These are phyloP conservation scores for Sylvietta virens DNA, from an alignment of 2,113 vertebrate species.

Conservation along the genomic window DNA sequence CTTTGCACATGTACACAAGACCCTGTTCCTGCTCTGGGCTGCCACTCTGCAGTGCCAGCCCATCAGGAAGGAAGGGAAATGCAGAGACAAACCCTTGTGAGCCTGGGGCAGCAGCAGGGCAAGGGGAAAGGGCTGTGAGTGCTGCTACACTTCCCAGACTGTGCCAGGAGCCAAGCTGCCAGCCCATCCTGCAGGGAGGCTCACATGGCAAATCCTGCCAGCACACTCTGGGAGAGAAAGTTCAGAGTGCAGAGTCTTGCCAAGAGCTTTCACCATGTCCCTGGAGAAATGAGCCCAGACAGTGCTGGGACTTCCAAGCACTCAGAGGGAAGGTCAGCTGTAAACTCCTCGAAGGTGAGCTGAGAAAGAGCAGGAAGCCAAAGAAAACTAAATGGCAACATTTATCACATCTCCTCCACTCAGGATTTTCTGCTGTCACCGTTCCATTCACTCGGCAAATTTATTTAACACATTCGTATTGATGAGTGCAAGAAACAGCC, in stretches of 20 bases:
- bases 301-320: neutral
- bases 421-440: neutral
- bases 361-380: neutral
- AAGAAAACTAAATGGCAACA: neutral
- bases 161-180: neutral
- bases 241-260: accelerated
- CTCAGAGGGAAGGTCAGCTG: neutral
- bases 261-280: neutral
- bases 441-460: neutral
- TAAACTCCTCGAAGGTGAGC: neutral
- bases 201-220: neutral
- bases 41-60: neutral
- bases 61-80: neutral
- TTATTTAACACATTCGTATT: neutral
- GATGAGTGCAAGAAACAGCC: neutral
- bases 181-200: neutral
- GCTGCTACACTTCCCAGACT: neutral
- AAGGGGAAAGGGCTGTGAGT: neutral
- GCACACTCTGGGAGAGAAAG: accelerated
- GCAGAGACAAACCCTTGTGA: neutral
- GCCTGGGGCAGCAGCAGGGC: neutral
- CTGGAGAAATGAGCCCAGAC: neutral
- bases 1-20: neutral
- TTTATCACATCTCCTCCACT: neutral
- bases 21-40: neutral